Evolutionary conservation across 92 coral and sea anemone species (phyloP).

Genomic region (Siderastrea radians): DNA sequence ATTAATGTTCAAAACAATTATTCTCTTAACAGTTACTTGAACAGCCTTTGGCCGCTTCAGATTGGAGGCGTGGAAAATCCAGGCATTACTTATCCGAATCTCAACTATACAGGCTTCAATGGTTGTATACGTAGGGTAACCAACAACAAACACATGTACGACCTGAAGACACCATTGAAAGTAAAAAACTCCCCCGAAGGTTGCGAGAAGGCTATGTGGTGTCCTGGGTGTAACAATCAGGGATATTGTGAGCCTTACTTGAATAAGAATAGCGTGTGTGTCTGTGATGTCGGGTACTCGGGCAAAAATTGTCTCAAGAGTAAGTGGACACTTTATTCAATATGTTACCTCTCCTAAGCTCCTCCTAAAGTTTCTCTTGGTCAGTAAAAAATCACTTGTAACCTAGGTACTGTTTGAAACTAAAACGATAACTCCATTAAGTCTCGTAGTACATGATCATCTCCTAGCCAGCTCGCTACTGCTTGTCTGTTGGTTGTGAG

Average conservation of each 20-base stretch:
- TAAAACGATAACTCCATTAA: too few relatives aligned
- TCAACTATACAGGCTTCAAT: slow-evolving; percentile 79
- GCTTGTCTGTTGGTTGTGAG: too few relatives aligned
- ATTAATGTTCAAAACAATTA: neutral
- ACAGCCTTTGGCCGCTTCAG: slow-evolving; percentile 88
- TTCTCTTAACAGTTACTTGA: slow-evolving; percentile 76
- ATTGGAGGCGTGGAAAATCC: slow-evolving; percentile 89
- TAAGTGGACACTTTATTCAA: slow-evolving; percentile 36
- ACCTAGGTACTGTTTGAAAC: too few relatives aligned
- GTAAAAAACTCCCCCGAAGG: slow-evolving; percentile 76
- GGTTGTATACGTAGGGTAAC: slow-evolving; percentile 91
- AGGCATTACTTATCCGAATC: slow-evolving; percentile 67
- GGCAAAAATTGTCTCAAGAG: slow-evolving; percentile 64
- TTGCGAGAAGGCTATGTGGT: slow-evolving; percentile 66
- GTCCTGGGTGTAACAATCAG: slow-evolving; percentile 72
- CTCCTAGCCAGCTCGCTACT: too few relatives aligned
- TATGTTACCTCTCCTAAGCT: too few relatives aligned
- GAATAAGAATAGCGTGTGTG: slow-evolving; percentile 69
- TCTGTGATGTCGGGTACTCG: slow-evolving; percentile 81
- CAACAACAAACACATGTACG: slow-evolving; percentile 89
- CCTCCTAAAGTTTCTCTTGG: too few relatives aligned
- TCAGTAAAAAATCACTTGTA: too few relatives aligned
- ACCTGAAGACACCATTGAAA: slow-evolving; percentile 81
- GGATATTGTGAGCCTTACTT: slow-evolving; percentile 91
- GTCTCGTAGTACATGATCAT: too few relatives aligned